Evolutionary conservation across 2,888 invertebrate genomes (phyloP).

Genomic region (Pasiphila rectangulata): DNA sequence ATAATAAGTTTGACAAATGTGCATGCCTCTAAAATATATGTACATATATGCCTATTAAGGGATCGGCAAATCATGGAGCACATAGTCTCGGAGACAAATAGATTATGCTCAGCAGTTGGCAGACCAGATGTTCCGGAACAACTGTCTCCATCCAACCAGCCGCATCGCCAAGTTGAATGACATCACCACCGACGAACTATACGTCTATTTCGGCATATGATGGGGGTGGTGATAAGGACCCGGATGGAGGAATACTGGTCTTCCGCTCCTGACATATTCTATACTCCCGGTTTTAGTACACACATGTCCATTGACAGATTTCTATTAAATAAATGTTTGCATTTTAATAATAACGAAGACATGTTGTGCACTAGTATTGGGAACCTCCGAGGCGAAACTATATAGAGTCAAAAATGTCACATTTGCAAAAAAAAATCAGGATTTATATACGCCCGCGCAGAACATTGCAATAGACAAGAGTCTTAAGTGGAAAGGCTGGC

Average conservation of each 20-base stretch:
- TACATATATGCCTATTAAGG: conserved; percentile 36
- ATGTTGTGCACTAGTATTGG: conserved; percentile 9
- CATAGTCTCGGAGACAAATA: conserved; percentile 36
- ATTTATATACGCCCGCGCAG: conserved; percentile 12
- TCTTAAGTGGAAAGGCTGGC: conserved; percentile 31
- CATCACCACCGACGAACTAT: conserved; percentile 25
- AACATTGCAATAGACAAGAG: conserved; percentile 31
- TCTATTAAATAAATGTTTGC: conserved; percentile 3
- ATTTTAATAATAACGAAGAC: conserved; percentile 9
- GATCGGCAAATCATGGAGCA: conserved; percentile 35
- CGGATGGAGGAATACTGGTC: conserved; percentile 35
- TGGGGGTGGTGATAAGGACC: conserved; percentile 32
- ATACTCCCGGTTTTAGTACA: conserved; percentile 11
- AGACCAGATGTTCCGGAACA: conserved; percentile 8
- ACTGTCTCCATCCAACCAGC: conserved; percentile 19
- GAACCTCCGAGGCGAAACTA: conserved; percentile 25
- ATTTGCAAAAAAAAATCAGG: conserved; percentile 8
- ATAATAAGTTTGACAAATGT: conserved; percentile 21
- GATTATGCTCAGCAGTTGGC: conserved; percentile 37
- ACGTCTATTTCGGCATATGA: conserved; percentile 33
- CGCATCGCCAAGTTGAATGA: conserved; percentile 22
- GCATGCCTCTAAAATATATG: conserved; percentile 27
- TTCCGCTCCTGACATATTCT: conserved; percentile 25
- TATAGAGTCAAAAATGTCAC: conserved; percentile 22
- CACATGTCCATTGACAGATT: conserved; percentile 11